These are phyloP conservation scores for Megalopta genalis DNA, from an alignment of 1,140 invertebrate genomes.

Conservation along the genomic window DNA sequence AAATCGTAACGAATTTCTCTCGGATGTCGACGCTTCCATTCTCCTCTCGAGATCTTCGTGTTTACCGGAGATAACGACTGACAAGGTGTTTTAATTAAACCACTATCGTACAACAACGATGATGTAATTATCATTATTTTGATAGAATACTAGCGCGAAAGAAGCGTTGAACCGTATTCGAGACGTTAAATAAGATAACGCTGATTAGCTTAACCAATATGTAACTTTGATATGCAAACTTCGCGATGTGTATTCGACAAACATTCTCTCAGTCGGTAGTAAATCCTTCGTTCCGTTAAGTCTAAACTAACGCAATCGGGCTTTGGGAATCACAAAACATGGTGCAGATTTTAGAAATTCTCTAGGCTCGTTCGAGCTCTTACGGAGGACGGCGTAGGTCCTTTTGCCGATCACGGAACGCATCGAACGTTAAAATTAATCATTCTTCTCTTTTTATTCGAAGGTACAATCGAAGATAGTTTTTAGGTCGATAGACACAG, in stretches of 20 bases:
- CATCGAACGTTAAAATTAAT: too few species aligned
- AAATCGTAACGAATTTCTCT: too few species aligned
- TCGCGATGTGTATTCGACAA: not conserved
- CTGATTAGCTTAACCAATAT: slow-evolving; percentile 19
- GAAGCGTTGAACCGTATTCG: slow-evolving; percentile 27
- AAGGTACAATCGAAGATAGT: too few species aligned
- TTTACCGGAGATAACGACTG: not conserved
- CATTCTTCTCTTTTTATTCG: too few species aligned
- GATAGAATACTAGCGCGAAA: not conserved
- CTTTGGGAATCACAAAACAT: not conserved
- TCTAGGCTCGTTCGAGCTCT: too few species aligned
- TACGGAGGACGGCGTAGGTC: too few species aligned
- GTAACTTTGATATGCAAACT: slow-evolving; percentile 21
- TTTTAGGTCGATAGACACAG: too few species aligned
- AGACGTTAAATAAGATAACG: slow-evolving; percentile 37
- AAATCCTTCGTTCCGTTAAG: not conserved
- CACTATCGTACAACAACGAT: not conserved
- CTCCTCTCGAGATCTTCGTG: not conserved
- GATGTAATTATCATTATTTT: not conserved
- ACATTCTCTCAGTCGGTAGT: not conserved
- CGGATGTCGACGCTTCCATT: not conserved
- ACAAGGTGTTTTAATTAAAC: not conserved
- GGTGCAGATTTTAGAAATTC: not conserved
- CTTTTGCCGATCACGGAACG: too few species aligned
- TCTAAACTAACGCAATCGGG: not conserved